Conservation (phyloP, 2,113 vertebrate genomes). For the Gymnorhina tibicen region DNA sequence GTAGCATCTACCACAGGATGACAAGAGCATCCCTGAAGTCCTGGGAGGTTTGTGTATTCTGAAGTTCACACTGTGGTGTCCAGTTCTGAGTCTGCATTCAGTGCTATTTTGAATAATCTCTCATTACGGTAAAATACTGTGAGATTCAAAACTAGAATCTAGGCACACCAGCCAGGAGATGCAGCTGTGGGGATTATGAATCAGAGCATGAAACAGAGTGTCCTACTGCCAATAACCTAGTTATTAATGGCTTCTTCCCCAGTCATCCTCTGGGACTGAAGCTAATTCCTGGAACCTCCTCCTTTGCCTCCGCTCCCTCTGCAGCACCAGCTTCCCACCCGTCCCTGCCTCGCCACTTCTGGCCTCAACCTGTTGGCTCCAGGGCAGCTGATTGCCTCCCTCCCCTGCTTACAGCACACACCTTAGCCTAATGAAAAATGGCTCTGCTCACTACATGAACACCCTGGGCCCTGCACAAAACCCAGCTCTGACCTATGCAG, state of each 20-base stretch:
- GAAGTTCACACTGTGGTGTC: neutral
- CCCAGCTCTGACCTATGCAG: neutral
- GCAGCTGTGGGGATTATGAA: neutral
- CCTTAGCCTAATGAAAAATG: neutral
- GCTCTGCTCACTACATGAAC: neutral
- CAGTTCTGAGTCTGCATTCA: neutral
- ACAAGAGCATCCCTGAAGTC: neutral
- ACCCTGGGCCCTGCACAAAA: neutral
- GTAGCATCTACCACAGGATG: neutral
- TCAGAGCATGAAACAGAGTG: neutral
- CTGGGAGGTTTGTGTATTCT: neutral
- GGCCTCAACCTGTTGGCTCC: accelerated
- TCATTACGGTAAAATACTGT: neutral
- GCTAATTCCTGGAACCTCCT: neutral
- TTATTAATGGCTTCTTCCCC: neutral
- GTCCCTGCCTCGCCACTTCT: accelerated
- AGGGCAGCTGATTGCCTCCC: neutral
- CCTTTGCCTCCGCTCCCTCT: neutral
- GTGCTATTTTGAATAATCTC: neutral
- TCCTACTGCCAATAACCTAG: neutral
- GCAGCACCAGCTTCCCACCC: neutral
- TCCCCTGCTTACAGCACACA: neutral
- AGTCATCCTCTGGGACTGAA: neutral
- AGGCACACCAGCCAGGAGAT: neutral
- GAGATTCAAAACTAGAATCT: neutral